Evolutionary conservation across 2,113 vertebrate species (phyloP).

Genomic region (Coptodon rendalli): DNA sequence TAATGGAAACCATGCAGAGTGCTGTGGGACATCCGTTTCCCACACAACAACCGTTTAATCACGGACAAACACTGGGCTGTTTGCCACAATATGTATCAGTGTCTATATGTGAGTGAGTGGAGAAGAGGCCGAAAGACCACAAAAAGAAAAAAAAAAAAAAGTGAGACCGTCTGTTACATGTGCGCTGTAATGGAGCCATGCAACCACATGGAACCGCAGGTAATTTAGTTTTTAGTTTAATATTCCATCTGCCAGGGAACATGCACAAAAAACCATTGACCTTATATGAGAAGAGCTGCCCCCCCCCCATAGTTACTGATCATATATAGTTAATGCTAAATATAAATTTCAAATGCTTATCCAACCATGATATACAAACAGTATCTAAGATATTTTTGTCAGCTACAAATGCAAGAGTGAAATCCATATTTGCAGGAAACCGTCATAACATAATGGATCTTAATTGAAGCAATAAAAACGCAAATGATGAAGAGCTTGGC

Average conservation of each 20-base stretch:
- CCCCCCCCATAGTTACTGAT: neutral
- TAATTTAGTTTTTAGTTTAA: neutral
- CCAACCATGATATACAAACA: neutral
- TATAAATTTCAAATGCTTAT: neutral
- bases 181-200: neutral
- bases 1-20: conserved; percentile 68
- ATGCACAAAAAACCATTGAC: neutral
- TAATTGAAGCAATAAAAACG: conserved; percentile 50
- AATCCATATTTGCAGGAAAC: conserved; percentile 33
- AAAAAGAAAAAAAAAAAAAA: neutral
- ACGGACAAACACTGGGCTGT: conserved; percentile 46
- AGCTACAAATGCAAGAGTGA: neutral
- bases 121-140: conserved; percentile 9
- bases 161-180: neutral
- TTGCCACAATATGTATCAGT: conserved; percentile 33
- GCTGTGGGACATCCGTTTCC: conserved; percentile 69
- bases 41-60: conserved; percentile 70
- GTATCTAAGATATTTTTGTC: neutral
- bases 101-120: conserved; percentile 19
- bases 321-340: neutral
- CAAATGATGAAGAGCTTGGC: conserved; percentile 14
- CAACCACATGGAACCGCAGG: neutral
- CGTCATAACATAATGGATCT: conserved; percentile 33
- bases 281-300: neutral
- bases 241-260: neutral